These are phyloP conservation scores for Musca vetustissima DNA, from an alignment of 1,140 invertebrate species.

Conservation along the genomic window DNA sequence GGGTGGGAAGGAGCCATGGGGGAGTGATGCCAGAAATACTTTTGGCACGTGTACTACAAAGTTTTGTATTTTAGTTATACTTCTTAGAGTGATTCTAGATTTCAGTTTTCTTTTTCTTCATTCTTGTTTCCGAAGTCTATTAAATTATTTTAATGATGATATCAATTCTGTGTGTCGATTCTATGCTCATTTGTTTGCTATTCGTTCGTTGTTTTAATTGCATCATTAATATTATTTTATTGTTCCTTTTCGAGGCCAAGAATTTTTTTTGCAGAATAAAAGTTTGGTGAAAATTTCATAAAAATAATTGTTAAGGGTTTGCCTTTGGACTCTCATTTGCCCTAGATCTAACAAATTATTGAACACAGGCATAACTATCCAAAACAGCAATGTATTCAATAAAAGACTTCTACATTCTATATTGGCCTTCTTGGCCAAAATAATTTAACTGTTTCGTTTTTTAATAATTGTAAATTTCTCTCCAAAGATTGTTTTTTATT, in stretches of 20 bases:
- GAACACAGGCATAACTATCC: too few relatives aligned
- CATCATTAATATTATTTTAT: constrained; percentile 1
- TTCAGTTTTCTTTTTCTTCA: neutral
- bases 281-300: too few relatives aligned
- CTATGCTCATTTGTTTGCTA: neutral
- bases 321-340: too few relatives aligned
- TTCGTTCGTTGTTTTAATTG: neutral
- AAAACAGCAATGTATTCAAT: too few relatives aligned
- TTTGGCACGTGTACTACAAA: neutral
- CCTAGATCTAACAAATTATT: too few relatives aligned
- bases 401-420: too few relatives aligned
- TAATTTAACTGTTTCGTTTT: too few relatives aligned
- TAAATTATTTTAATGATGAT: constrained; percentile 19
- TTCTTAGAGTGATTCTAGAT: neutral
- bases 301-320: too few relatives aligned
- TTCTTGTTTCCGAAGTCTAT: neutral
- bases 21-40: neutral
- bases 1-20: neutral
- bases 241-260: neutral
- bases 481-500: too few relatives aligned
- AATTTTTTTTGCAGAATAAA: neutral
- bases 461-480: too few relatives aligned
- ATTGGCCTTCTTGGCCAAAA: too few relatives aligned
- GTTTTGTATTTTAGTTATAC: neutral
- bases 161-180: neutral